Percentiles rank a stretch among this genome's conserved stretches.
Evolutionary conservation across 1,140 invertebrate genomes (phyloP).

Genomic region (Macrobrachium nipponense): DNA sequence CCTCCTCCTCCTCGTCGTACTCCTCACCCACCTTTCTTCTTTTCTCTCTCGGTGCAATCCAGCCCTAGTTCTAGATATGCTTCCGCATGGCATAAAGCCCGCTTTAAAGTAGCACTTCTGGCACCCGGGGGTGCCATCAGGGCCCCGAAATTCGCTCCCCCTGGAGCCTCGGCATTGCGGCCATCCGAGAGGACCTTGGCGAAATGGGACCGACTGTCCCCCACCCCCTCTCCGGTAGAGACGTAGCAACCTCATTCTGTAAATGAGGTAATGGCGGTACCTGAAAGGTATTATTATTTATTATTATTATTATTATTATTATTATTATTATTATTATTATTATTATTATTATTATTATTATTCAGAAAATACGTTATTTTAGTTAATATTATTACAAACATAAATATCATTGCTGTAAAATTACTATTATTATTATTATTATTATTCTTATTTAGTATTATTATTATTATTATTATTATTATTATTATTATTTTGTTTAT

Average conservation of each 20-base stretch:
- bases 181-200: too few relatives aligned
- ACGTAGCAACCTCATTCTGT: too few relatives aligned
- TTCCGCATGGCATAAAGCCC: background rate
- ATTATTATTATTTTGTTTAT: background rate
- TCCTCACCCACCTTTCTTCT: too few relatives aligned
- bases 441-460: background rate
- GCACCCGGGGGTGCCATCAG: background rate
- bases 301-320: background rate
- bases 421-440: too few relatives aligned
- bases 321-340: slow-evolving; percentile 18
- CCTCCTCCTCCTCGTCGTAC: too few relatives aligned
- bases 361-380: slow-evolving; percentile 1
- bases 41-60: background rate
- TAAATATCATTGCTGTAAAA: too few relatives aligned
- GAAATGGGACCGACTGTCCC: too few relatives aligned
- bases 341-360: background rate
- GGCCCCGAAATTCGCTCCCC: too few relatives aligned
- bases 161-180: too few relatives aligned
- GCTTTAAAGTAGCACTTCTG: background rate
- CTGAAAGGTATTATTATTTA: background rate
- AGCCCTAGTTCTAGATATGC: background rate
- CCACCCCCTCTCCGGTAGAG: too few relatives aligned
- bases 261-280: too few relatives aligned
- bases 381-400: background rate
- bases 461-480: background rate